Percentiles rank a stretch among this genome's conserved stretches.
These are phyloP conservation scores for Muricea muricata DNA, from an alignment of 92 coral and sea anemone genomes.

Conservation along the genomic window DNA sequence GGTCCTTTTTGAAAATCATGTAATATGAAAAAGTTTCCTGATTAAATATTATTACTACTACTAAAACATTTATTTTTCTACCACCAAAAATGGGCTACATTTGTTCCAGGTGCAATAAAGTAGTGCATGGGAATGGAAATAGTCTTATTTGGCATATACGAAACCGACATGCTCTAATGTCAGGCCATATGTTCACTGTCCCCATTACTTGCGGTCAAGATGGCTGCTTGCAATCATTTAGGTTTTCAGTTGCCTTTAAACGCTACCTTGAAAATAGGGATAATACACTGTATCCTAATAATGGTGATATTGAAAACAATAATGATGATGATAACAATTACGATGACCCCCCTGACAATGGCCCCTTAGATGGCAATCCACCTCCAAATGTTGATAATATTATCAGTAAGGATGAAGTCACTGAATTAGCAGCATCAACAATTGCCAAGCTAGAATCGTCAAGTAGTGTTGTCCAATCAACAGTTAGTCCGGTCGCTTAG, in stretches of 20 bases:
- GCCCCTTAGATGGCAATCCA: background rate
- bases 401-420: background rate
- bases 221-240: background rate
- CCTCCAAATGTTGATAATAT: background rate
- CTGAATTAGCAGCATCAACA: background rate
- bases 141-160: background rate
- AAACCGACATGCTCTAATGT: background rate
- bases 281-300: background rate
- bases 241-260: background rate
- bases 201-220: background rate
- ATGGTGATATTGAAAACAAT: background rate
- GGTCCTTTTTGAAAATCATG: too few relatives aligned
- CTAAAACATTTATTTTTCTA: too few relatives aligned
- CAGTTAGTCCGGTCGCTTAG: too few relatives aligned
- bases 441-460: constrained; percentile 1
- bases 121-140: background rate
- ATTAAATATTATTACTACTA: too few relatives aligned
- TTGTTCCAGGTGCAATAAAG: background rate
- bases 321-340: too few relatives aligned
- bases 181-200: background rate
- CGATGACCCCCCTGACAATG: constrained; percentile 11
- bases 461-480: constrained; percentile 12
- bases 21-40: too few relatives aligned
- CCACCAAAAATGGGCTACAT: constrained; percentile 15
- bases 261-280: background rate